These are phyloP conservation scores for Gymnarchus niloticus DNA, from an alignment of 2,113 vertebrate genomes.

Conservation along the genomic window DNA sequence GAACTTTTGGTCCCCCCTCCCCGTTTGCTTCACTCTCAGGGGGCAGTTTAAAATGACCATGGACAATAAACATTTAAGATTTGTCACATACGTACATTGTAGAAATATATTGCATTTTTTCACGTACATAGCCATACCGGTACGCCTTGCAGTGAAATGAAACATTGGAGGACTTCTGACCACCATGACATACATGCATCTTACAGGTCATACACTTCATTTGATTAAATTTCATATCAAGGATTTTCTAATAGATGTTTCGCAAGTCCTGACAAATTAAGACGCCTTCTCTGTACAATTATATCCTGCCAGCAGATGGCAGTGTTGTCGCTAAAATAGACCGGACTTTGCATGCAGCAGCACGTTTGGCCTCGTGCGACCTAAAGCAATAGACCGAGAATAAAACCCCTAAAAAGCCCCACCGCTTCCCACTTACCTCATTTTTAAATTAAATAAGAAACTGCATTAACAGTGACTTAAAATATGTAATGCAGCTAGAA, in stretches of 20 bases:
- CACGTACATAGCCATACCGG: too few relatives aligned
- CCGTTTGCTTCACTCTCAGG: too few relatives aligned
- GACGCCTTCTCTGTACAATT: not conserved
- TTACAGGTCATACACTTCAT: not conserved
- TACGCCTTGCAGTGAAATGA: too few relatives aligned
- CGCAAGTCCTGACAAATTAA: not conserved
- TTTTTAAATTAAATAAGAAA: too few relatives aligned
- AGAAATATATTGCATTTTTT: too few relatives aligned
- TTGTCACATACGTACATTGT: too few relatives aligned
- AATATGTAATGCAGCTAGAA: not conserved
- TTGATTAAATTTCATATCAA: not conserved
- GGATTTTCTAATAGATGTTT: not conserved
- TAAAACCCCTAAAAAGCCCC: not conserved
- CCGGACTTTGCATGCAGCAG: not conserved
- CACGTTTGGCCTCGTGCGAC: not conserved
- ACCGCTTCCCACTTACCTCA: not conserved
- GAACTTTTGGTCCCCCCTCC: too few relatives aligned
- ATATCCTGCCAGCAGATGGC: conserved; percentile 16
- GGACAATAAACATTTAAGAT: too few relatives aligned
- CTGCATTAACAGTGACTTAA: too few relatives aligned
- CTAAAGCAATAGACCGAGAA: not conserved
- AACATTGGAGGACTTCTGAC: not conserved
- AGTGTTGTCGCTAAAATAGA: not conserved
- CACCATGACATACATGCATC: not conserved
- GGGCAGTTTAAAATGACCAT: too few relatives aligned